A percentile compares a stretch with the other conserved stretches of the same genome.
phyloP scores from a whole-genome alignment of 2,113 vertebrate genomes.

The Haplotaxodon microlepis region DNA sequence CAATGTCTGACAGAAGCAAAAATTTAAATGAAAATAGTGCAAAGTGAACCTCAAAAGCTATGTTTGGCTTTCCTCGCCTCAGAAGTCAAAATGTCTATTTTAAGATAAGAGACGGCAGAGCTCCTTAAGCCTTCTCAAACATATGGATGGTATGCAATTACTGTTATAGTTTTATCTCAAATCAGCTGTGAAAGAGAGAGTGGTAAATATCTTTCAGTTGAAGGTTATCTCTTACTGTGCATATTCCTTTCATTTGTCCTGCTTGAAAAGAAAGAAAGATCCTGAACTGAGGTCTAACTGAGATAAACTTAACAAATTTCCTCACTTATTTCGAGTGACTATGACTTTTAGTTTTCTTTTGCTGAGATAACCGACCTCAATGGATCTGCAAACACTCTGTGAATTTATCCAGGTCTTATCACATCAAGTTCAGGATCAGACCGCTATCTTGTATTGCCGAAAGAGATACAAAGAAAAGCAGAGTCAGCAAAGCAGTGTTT shows the following conservation, averaged over 20 bases:
- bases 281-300: neutral
- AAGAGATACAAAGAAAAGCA: neutral
- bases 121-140: neutral
- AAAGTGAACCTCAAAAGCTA: neutral
- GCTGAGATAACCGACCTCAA: neutral
- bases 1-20: neutral
- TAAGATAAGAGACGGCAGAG: neutral
- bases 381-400: neutral
- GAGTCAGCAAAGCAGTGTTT: neutral
- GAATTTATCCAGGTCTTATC: neutral
- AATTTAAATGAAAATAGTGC: neutral
- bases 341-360: neutral
- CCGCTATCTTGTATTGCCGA: neutral
- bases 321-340: neutral
- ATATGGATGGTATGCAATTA: neutral
- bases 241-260: neutral
- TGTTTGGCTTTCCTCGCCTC: slow-evolving; percentile 4
- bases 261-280: neutral
- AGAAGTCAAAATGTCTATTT: neutral
- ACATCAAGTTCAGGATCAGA: neutral
- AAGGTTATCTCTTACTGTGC: neutral
- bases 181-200: neutral
- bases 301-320: neutral
- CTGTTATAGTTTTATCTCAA: neutral
- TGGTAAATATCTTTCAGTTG: neutral